Evolutionary conservation across 64 coral and sea anemone species (phyloP).

Genomic region (Cladopsammia gracilis): DNA sequence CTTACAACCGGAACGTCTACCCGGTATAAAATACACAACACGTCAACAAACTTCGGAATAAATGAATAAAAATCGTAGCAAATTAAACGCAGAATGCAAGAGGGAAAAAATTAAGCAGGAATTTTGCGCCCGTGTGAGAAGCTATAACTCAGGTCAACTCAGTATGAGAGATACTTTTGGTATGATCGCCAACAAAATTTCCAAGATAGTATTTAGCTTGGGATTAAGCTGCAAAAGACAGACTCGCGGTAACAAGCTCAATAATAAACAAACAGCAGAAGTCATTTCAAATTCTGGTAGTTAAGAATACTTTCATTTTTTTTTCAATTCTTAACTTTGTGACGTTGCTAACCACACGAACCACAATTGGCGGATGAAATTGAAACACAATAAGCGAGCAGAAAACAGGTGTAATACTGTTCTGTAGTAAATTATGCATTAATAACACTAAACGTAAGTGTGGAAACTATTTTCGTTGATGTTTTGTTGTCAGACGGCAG

Average conservation of each 20-base stretch:
- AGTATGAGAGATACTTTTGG: background rate
- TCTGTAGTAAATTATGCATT: conserved; percentile 32
- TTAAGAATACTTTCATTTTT: background rate
- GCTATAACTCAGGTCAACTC: no score
- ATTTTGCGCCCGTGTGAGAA: background rate
- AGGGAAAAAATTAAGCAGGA: background rate
- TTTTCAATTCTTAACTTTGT: background rate
- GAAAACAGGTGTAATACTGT: background rate
- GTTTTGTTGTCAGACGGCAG: background rate
- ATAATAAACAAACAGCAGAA: background rate
- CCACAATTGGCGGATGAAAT: conserved; percentile 3
- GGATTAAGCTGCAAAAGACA: background rate
- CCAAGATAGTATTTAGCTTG: background rate
- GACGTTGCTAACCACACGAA: background rate
- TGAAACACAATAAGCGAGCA: background rate
- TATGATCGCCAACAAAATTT: background rate
- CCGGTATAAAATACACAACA: background rate
- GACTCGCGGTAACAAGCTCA: background rate
- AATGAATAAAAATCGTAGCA: background rate
- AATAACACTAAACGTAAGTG: background rate
- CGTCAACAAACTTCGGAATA: background rate
- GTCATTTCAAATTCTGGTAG: conserved; percentile 40
- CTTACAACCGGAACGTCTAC: background rate
- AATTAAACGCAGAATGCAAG: background rate
- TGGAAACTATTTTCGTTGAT: background rate